Evolutionary conservation across 2,113 vertebrate species (phyloP).

Genomic region (Cyrtonyx montezumae): DNA sequence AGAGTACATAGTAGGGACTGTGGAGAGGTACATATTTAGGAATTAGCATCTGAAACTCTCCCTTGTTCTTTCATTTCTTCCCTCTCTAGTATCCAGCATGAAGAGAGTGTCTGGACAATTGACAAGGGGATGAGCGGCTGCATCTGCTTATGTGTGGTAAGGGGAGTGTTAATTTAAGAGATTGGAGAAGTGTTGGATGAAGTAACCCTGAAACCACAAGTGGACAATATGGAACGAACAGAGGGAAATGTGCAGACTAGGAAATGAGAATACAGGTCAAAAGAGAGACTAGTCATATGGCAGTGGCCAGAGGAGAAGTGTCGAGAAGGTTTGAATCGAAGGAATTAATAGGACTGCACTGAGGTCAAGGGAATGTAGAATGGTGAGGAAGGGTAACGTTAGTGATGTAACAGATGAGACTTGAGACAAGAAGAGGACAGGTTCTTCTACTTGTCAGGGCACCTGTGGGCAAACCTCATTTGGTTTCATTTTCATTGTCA

Average conservation of each 20-base stretch:
- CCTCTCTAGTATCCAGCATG: background rate
- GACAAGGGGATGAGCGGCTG: background rate
- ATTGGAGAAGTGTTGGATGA: background rate
- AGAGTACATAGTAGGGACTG: background rate
- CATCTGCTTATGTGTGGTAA: background rate
- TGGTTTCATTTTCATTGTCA: background rate
- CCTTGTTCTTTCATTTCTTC: background rate
- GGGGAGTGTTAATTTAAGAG: background rate
- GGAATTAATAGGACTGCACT: background rate
- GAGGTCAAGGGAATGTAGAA: background rate
- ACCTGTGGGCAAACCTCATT: too few species aligned
- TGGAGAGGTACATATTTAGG: fast-evolving
- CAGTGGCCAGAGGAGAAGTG: background rate
- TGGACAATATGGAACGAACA: background rate
- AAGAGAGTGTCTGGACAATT: background rate
- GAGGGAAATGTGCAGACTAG: background rate
- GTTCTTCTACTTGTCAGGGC: background rate
- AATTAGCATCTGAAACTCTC: background rate
- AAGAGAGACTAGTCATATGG: background rate
- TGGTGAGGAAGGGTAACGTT: background rate
- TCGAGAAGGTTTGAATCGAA: background rate
- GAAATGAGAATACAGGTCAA: background rate
- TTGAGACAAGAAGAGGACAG: background rate
- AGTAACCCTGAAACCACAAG: background rate
- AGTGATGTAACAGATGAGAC: background rate